Percentiles rank a stretch among this genome's conserved stretches.
Conservation (phyloP, 2,888 invertebrate genomes). For the Rotaria sp. region DNA sequence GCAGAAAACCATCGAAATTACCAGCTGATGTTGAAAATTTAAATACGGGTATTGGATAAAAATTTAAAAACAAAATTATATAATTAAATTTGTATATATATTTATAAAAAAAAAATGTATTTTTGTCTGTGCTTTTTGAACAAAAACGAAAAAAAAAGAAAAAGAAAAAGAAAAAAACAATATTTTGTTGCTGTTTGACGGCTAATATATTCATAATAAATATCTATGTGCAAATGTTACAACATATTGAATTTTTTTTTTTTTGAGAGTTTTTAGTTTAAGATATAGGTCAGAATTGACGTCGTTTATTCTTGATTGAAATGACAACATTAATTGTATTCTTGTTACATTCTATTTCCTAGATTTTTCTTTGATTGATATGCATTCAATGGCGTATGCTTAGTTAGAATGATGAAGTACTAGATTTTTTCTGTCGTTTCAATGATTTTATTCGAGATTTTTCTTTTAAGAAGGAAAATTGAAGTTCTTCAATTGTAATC, state of each 20-base stretch:
- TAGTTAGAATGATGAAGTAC: background rate
- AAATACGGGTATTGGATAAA: background rate
- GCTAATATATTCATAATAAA: background rate
- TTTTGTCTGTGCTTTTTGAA: background rate
- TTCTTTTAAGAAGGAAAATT: too few relatives aligned
- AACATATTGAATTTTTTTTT: background rate
- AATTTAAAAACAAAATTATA: too few relatives aligned
- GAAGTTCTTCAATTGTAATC: background rate
- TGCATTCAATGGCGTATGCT: background rate
- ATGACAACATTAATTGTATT: background rate
- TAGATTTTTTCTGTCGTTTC: background rate
- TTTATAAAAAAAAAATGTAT: background rate
- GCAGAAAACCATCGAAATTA: background rate
- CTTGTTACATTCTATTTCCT: background rate
- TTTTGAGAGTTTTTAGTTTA: too few relatives aligned
- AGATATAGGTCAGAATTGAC: background rate
- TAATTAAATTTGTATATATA: background rate
- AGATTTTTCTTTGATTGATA: background rate
- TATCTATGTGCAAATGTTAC: background rate
- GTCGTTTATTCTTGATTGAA: background rate
- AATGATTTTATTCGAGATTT: too few relatives aligned
- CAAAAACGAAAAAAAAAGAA: background rate
- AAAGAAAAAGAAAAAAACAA: background rate
- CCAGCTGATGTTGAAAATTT: background rate
- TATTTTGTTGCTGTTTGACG: conserved; percentile 15